These are phyloP conservation scores for Schizopygopsis pylzovi DNA, from an alignment of 2,797 vertebrate species.

Conservation along the genomic window DNA sequence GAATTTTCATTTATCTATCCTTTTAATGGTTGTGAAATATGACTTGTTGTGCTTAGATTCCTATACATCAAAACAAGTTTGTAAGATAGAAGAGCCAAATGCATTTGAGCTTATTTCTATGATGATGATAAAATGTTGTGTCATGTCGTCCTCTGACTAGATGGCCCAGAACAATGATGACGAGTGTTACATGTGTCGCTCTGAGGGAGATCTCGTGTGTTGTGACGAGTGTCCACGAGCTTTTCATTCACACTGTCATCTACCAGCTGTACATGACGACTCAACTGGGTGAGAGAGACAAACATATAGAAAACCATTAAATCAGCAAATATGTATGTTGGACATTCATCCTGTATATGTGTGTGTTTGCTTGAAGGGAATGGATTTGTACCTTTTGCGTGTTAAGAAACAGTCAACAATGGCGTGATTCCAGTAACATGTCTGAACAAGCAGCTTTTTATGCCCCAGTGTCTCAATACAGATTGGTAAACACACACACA, in stretches of 20 bases:
- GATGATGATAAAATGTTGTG: background rate
- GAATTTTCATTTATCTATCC: too few relatives aligned
- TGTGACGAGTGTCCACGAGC: conserved; percentile 75
- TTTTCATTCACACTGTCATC: conserved; percentile 76
- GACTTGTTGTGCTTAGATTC: background rate
- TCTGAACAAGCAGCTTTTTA: conserved; percentile 45
- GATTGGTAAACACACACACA: conserved; percentile 56
- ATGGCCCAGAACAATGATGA: conserved; percentile 72
- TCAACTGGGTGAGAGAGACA: conserved; percentile 61
- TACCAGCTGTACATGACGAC: conserved; percentile 60
- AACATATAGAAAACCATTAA: background rate
- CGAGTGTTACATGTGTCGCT: conserved; percentile 69
- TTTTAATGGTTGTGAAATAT: background rate
- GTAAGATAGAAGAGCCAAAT: background rate
- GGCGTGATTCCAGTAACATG: conserved; percentile 50
- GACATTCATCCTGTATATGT: background rate
- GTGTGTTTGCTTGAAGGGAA: conserved; percentile 63
- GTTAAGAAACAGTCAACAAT: conserved; percentile 47
- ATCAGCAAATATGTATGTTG: background rate
- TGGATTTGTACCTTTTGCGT: conserved; percentile 78
- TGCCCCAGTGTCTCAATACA: conserved; percentile 46
- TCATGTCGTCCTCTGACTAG: conserved; percentile 59
- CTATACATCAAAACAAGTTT: background rate
- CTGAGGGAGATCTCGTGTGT: conserved; percentile 51
- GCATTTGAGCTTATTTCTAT: background rate